Conservation (phyloP, 2,888 invertebrate genomes). For the Erannis defoliaria region DNA sequence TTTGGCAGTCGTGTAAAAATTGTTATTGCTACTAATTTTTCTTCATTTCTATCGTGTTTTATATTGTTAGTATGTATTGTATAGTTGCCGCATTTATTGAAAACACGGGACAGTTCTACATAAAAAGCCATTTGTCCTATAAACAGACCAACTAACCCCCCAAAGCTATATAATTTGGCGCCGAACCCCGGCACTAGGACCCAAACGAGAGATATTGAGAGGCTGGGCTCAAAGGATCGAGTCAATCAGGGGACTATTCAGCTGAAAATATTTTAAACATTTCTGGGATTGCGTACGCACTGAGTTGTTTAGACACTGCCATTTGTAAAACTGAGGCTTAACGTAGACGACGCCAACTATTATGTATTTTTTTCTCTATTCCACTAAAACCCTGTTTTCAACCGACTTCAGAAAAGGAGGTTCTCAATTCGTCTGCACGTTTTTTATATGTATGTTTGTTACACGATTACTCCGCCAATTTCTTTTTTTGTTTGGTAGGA, state of each 20-base stretch:
- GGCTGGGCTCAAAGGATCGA: slow-evolving; percentile 38
- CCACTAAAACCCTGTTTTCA: too few species aligned
- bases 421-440: too few species aligned
- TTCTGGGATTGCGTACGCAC: slow-evolving; percentile 33
- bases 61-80: too few species aligned
- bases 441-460: too few species aligned
- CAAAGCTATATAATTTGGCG: slow-evolving; percentile 19
- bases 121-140: background rate
- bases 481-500: too few species aligned
- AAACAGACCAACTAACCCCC: slow-evolving; percentile 8
- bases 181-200: slow-evolving; percentile 14
- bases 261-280: slow-evolving; percentile 43
- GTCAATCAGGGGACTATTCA: slow-evolving; percentile 46
- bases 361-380: too few species aligned
- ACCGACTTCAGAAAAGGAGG: too few species aligned
- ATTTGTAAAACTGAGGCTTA: background rate
- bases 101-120: background rate
- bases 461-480: too few species aligned
- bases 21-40: too few species aligned
- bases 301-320: slow-evolving; percentile 5
- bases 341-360: too few species aligned
- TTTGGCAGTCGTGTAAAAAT: too few species aligned
- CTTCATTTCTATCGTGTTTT: too few species aligned
- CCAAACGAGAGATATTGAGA: slow-evolving; percentile 42
- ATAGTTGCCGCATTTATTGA: background rate